Evolutionary conservation across 2,888 invertebrate genomes (phyloP), one percentile per base, ranked within the genome.

Genomic region (Dynastes maya): DNA sequence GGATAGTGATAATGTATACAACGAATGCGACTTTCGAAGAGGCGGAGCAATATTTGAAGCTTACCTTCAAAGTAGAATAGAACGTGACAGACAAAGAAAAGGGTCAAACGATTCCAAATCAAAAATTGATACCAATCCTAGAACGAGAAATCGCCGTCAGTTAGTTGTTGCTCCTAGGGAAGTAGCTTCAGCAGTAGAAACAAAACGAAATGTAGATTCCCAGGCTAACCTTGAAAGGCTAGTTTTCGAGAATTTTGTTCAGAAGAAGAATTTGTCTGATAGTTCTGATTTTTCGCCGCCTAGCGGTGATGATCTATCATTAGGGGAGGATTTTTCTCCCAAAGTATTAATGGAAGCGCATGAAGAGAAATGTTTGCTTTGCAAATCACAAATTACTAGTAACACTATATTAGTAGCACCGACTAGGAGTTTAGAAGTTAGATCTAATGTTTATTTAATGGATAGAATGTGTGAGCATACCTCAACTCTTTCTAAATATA

Each of bases 1-100:
- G 11, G 84, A 83, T 27, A 82, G 81, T 8, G 80, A 80, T 8
- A 70, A 78, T 11, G 67, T 72, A 9, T 70, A 75, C 32, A 76
- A 72, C 11, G 78, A 76, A 2, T 78, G 71, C 67, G 80, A 82
- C 45, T 40, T 83, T 27, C 81, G 80, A 51, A 81, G 79, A 51
- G 84, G 84, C 2, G 84, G 84, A 0, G 84, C 82, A 58, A 80
- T 84, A 45, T 84, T 80, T 75, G 84, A 85, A 72, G 83, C 82
- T 5, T 85, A 82, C 70, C 80, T 80, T 2, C 79, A 79, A 45
- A 78, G 77, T 16, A 64, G 79, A 37, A 55, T 77, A 37, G 63
- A 71, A 63, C 71, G 79, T 22, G 72, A 74, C 22, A 68, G 65
- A 11, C 53, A 55, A 22, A 71, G 74, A 16, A 78, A 72, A 58